These are phyloP conservation scores for Ptilonorhynchus violaceus DNA, from an alignment of 2,113 vertebrate genomes.

Conservation along the genomic window DNA sequence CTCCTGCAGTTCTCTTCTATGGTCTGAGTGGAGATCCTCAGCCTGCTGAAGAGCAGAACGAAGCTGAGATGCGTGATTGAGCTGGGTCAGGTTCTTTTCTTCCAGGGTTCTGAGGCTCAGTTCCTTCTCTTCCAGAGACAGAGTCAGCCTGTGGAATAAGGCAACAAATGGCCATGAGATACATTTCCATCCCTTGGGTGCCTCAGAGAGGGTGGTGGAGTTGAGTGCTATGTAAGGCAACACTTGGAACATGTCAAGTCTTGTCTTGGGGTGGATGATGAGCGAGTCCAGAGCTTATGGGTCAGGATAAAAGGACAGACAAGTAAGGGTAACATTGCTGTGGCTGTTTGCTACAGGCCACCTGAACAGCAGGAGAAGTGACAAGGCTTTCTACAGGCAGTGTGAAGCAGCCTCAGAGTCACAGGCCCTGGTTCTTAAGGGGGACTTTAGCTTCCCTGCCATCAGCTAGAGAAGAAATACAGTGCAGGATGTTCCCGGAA, in stretches of 20 bases:
- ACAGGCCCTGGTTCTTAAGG: neutral
- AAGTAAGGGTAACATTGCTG: neutral
- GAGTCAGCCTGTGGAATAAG: slow-evolving; percentile 32
- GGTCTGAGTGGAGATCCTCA: slow-evolving; percentile 12
- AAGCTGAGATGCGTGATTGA: slow-evolving; percentile 37
- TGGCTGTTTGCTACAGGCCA: neutral
- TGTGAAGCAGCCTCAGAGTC: neutral
- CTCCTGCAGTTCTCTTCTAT: slow-evolving; percentile 32
- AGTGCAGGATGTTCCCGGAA: neutral
- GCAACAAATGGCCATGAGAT: neutral
- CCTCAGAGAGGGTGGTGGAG: neutral
- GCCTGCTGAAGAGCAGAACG: slow-evolving; percentile 47
- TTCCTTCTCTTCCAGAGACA: slow-evolving; percentile 68
- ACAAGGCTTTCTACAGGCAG: neutral
- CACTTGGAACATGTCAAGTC: neutral
- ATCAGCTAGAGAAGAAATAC: neutral
- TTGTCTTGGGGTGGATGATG: neutral
- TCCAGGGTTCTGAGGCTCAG: slow-evolving; percentile 58
- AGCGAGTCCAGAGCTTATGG: neutral
- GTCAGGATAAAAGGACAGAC: neutral
- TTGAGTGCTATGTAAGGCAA: neutral
- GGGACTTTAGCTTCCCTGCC: neutral
- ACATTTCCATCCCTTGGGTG: neutral
- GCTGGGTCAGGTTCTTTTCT: slow-evolving; percentile 51
- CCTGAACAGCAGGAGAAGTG: neutral